phyloP scores from a whole-genome alignment of 2,888 invertebrate genomes.

The Unio pictorum region DNA sequence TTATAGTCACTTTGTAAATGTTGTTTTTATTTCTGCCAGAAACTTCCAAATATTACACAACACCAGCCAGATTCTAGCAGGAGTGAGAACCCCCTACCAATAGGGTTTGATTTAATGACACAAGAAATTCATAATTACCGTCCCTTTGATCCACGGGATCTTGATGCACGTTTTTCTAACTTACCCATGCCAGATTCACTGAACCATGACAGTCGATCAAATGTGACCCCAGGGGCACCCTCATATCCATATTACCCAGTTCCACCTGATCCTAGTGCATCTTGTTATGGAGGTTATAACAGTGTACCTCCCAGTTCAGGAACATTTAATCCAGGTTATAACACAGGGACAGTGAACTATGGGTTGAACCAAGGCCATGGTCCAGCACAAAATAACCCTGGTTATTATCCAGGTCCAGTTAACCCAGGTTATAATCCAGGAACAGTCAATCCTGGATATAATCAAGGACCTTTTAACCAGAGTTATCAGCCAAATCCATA shows the following conservation, averaged over 20 bases:
- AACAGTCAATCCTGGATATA: too few relatives aligned
- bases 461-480: background rate
- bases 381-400: too few relatives aligned
- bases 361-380: too few relatives aligned
- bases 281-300: background rate
- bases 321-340: too few relatives aligned
- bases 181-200: too few relatives aligned
- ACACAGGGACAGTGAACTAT: too few relatives aligned
- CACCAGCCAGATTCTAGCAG: conserved; percentile 24
- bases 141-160: too few relatives aligned
- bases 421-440: conserved; percentile 1
- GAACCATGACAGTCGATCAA: conserved; percentile 10
- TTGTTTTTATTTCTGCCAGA: too few relatives aligned
- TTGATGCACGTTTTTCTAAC: too few relatives aligned
- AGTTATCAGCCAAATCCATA: conserved; percentile 20
- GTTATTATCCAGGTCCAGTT: too few relatives aligned
- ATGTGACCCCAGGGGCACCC: conserved; percentile 7
- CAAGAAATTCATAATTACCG: conserved; percentile 10
- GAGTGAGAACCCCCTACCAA: conserved; percentile 22
- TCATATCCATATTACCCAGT: conserved; percentile 7
- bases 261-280: conserved; percentile 5
- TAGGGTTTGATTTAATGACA: conserved; percentile 32
- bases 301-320: too few relatives aligned
- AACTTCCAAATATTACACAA: conserved; percentile 2
- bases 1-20: too few relatives aligned